Evolutionary conservation across 2,888 invertebrate species (phyloP), one percentile per base, ranked within the genome.

Genomic region (Eupithecia inturbata): DNA sequence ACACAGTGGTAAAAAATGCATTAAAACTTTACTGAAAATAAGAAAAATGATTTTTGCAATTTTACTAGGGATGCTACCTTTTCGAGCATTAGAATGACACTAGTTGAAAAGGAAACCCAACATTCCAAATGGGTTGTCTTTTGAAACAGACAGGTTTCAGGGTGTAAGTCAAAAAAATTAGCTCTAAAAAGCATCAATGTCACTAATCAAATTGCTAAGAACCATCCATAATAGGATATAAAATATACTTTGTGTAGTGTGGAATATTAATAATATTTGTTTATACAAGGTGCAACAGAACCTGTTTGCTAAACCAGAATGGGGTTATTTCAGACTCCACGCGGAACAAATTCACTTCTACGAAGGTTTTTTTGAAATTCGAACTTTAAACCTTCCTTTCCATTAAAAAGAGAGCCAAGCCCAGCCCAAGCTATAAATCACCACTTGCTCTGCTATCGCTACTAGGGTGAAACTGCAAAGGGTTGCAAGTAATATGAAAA

Each of bases 401-500:
- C 31, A 62, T 53, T 10, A n/a, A n/a, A 53, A 22, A 53, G 49
- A 53, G 22, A 22, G 22, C n/a, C n/a, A n/a, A n/a, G n/a, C n/a
- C n/a, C n/a, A 53, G 22, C 62, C 31, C 33, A 12, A 36, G 66
- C 22, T 12, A 66, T 66, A 41, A 69, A 62, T 63, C 45, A 69
- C n/a, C 19, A 22, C 66, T 22, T 73, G 39, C 66, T 75, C 72
- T 87, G 87, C 84, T 70, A 70, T 57, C 87, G 49, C 78, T 90
- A 87, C 86, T 67, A 70, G 80, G 79, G 76, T 88, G 85, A 83
- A 85, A 87, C 87, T 85, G 91, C 88, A 93, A 93, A 93, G 93
- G 93, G 93, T 93, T 93, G 92, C 89, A 87, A 67, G 80, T 83
- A 83, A 78, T 79, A 92, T 93, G 93, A 93, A 92, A 93, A 92